Evolutionary conservation across 2,797 vertebrate genomes (phyloP), one percentile per base, ranked within the genome.

Genomic region (Rachycentron canadum): DNA sequence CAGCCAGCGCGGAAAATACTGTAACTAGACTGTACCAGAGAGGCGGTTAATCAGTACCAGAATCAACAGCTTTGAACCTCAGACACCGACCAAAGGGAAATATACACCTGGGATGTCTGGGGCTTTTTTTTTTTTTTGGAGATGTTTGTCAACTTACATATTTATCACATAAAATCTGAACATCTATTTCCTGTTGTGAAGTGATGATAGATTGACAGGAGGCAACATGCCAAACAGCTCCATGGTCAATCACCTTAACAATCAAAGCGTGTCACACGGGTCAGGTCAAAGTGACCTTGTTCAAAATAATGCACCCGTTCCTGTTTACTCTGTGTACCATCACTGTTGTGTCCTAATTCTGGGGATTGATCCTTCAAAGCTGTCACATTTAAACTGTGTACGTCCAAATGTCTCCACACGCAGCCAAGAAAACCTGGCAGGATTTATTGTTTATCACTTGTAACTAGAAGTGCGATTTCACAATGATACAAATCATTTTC

Each of bases 11-110:
- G 38, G 14, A 47, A 50, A 73, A 73, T 19, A 58, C 38, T 36
- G 55, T 56, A 36, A 38, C 55, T 34, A 58, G 45, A 52, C 40
- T 49, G 53, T 25, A 64, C 49, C 73, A 70, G 32, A 55, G 21
- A 47, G 50, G 34, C 40, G 72, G 79, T 87, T 88, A 89, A 89
- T 91, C 70, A 87, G 73, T 86, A 61, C 2, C 60, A 76, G 73
- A 64, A 74, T 74, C 72, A 56, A 67, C 26, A 36, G 23, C n/a
- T n/a, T n/a, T 8, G 4, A 41, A 50, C 5, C 28, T 23, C 57
- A 32, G 60, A 53, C 11, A 25, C 3, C 21, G n/a, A 58, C 38
- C 13, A 32, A 40, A 17, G 26, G 41, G 14, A 58, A 57, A 64
- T 26, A 13, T 11, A 41, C 60, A 16, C 23, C 12, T 17, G 47